Percentiles rank a stretch among this genome's conserved stretches.
Evolutionary conservation across 2,888 invertebrate genomes (phyloP).

Genomic region (Monochamus alternatus): DNA sequence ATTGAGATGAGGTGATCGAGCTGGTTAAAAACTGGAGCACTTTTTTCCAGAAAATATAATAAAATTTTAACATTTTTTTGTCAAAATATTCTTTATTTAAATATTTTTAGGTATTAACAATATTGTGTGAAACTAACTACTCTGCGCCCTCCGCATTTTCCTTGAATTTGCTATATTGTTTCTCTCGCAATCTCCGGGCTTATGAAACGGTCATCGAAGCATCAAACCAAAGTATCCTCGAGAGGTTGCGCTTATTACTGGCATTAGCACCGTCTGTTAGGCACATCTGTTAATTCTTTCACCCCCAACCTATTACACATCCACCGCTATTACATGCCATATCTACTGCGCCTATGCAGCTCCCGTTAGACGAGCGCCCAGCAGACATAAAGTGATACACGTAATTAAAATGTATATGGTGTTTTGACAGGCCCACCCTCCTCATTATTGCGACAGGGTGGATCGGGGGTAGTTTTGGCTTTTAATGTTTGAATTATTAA

Average conservation of each 20-base stretch:
- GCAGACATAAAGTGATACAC: constrained; percentile 64
- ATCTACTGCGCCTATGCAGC: constrained; percentile 7
- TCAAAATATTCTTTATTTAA: too few species aligned
- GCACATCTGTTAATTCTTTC: constrained; percentile 73
- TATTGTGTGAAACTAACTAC: too few species aligned
- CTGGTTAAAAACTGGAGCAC: too few species aligned
- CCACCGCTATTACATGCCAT: constrained; percentile 60
- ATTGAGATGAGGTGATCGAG: too few species aligned
- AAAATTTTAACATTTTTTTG: too few species aligned
- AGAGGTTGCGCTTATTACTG: constrained; percentile 64
- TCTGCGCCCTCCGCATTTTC: background rate
- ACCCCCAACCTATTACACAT: constrained; percentile 62
- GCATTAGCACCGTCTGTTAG: constrained; percentile 71
- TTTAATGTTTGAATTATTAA: constrained; percentile 56
- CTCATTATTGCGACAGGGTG: constrained; percentile 52
- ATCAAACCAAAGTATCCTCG: constrained; percentile 66
- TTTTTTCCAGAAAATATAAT: too few species aligned
- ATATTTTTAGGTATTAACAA: too few species aligned
- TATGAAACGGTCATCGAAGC: constrained; percentile 64
- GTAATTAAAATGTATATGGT: constrained; percentile 70
- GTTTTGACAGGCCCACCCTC: constrained; percentile 66
- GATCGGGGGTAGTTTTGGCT: constrained; percentile 50
- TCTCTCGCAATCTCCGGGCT: constrained; percentile 34
- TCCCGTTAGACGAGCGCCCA: constrained; percentile 45
- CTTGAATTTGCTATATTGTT: background rate